Conservation (phyloP, 2,888 invertebrate species). For the Achlya flavicornis region DNA sequence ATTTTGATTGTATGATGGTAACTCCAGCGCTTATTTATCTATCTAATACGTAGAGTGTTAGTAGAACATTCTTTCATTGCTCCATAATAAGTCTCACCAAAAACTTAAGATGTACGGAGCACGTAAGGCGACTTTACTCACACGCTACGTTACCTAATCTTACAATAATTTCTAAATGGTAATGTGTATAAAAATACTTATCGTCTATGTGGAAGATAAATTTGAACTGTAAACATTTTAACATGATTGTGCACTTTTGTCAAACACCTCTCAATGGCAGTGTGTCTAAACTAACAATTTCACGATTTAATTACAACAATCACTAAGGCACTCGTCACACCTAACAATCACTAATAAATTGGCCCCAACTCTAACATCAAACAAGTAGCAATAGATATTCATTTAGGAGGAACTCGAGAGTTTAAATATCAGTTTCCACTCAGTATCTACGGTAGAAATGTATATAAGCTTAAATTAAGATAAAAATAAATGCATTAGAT, state of each 20-base stretch:
- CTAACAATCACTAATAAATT: conserved; percentile 54
- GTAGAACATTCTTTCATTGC: conserved; percentile 49
- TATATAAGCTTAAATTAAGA: conserved; percentile 62
- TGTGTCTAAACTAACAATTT: conserved; percentile 46
- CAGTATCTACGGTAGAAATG: conserved; percentile 53
- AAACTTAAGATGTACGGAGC: conserved; percentile 25
- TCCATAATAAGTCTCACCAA: conserved; percentile 13
- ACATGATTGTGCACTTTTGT: conserved; percentile 55
- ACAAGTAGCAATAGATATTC: conserved; percentile 54
- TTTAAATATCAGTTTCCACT: conserved; percentile 53
- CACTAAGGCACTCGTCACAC: conserved; percentile 71
- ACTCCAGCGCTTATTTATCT: conserved; percentile 74
- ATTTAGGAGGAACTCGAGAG: conserved; percentile 67
- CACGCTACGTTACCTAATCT: conserved; percentile 61
- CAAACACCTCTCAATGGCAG: conserved; percentile 62
- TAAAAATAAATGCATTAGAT: conserved; percentile 82
- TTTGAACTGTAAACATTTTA: conserved; percentile 55
- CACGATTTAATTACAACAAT: conserved; percentile 53
- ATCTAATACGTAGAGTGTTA: conserved; percentile 60
- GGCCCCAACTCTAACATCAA: conserved; percentile 64
- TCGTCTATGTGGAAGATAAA: conserved; percentile 74
- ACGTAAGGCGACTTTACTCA: conserved; percentile 42
- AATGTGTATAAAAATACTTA: conserved; percentile 79
- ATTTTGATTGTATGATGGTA: conserved; percentile 82
- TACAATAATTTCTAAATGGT: conserved; percentile 79